Evolutionary conservation across 1,140 invertebrate genomes (phyloP), one percentile per base, ranked within the genome.

Genomic region (Zaprionus ghesquierei): DNA sequence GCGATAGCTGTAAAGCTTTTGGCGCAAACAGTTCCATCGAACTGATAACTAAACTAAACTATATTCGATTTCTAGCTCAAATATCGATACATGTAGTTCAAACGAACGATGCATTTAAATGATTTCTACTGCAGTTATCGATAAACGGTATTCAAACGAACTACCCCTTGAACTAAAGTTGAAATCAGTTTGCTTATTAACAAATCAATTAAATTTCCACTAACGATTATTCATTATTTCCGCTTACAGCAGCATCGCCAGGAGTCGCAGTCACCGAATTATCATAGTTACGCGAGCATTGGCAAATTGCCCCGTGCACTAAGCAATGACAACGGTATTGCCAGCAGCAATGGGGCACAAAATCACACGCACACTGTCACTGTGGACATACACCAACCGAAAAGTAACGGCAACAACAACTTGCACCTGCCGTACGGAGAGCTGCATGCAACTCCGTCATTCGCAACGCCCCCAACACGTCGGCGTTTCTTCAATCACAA

Each of bases 401-500:
- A 13, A 15, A 60, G 33, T n/a, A 69, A 44, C 77, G 69, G 23
- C 62, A 74, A 93, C 68, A 92, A 62, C 92, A 92, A 9, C 92
- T 92, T 78, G 92, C 66, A 78, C 49, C 64, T 77, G 64, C 70
- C 58, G 22, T 89, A 89, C 66, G 68, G 74, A 58, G 90, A 90
- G 50, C 71, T 91, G 73, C 81, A 79, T 84, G 75, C 76, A 20
- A 79, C 90, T 46, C 77, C 90, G 58, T 72, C 90, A 61, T 96
- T 96, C 44, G 97, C 96, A 20, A 96, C 96, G 41, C 96, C 96
- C 0, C 95, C 96, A 80, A 95, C 95, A 46, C 94, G 96, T 69
- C 94, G 95, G 91, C 95, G 95, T 93, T 97, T 97, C 92, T 93
- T 96, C 18, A 96, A 95, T 77, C 94, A 96, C 0, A 96, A 96